Evolutionary conservation across 1,140 invertebrate genomes (phyloP), one percentile per base, ranked within the genome.

Genomic region (Saxidomus purpurata): DNA sequence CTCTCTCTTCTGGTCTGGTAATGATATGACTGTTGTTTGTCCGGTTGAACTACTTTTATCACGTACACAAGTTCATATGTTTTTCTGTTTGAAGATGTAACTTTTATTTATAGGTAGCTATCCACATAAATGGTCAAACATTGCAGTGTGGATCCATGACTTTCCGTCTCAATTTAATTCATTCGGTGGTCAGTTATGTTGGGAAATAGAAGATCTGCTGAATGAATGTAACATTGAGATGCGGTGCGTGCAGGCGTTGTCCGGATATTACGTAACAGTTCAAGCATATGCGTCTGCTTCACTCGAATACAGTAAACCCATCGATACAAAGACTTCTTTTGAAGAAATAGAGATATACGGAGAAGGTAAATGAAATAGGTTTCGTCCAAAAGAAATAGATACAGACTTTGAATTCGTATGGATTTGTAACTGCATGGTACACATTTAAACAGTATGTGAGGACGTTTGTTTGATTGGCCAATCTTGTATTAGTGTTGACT

Each of bases 191-290:
- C 49, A 59, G 1, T n/a, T 81, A 28, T 81, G 79, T 28, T 81
- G 52, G 52, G 79, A 81, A 34, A 81, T 81, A 1, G 79, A 81
- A 36, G 79, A 63, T 11, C n/a, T 81, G 34, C 17, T 81, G 13
- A 31, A 61, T 15, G 31, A 61, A 3, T 61, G 55, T 36, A 15
- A 13, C n/a, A 59, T 81, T 9, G 52, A 61, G 47, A 81, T 81
- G 31, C 28, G 28, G 15, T 81, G 79, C 40, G 34, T 63, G 9
- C 79, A 81, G n/a, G 36, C 49, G 19, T 22, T 81, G n/a, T 1
- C 34, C 19, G 79, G 79, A 36, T 63, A 38, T 34, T 81, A 59
- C 52, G 52, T 81, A 4, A 81, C 79, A 1, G 36, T 81, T 31
- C 52, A 81, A 38, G 19, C 79, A 15, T 52, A 61, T 40, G 31